phyloP scores from a whole-genome alignment of 2,888 invertebrate genomes.

The Polia nebulosa region DNA sequence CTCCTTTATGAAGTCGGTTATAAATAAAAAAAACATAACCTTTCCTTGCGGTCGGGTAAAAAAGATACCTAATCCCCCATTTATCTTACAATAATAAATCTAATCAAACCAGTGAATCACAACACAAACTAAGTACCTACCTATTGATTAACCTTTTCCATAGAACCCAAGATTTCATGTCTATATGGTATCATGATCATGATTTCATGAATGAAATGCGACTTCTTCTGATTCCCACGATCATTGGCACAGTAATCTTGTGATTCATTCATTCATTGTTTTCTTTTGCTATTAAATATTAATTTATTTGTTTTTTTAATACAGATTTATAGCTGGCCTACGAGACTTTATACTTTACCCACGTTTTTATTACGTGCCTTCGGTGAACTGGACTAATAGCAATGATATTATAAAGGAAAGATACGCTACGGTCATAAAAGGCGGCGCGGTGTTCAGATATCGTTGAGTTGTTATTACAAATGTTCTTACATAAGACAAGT shows the following conservation, averaged over 20 bases:
- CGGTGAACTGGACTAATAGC: too few species aligned
- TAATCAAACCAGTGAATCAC: neutral
- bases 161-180: conserved; percentile 5
- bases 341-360: conserved; percentile 14
- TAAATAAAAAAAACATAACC: too few species aligned
- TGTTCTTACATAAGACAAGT: too few species aligned
- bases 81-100: neutral
- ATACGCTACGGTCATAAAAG: too few species aligned
- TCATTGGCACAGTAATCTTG: neutral
- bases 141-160: neutral
- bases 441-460: too few species aligned
- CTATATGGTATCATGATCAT: conserved; percentile 23
- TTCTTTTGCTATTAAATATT: conserved; percentile 24
- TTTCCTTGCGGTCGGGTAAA: too few species aligned
- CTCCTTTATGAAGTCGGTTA: too few species aligned
- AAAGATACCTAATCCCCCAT: too few species aligned
- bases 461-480: too few species aligned
- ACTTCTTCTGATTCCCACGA: conserved; percentile 36
- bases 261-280: conserved; percentile 36
- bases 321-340: neutral
- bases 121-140: too few species aligned
- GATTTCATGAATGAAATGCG: conserved; percentile 21
- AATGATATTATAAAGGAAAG: too few species aligned
- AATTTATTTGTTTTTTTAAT: conserved; percentile 25
- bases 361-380: too few species aligned